These are phyloP conservation scores for Conistra vaccinii DNA, from an alignment of 2,888 invertebrate genomes.

Conservation along the genomic window DNA sequence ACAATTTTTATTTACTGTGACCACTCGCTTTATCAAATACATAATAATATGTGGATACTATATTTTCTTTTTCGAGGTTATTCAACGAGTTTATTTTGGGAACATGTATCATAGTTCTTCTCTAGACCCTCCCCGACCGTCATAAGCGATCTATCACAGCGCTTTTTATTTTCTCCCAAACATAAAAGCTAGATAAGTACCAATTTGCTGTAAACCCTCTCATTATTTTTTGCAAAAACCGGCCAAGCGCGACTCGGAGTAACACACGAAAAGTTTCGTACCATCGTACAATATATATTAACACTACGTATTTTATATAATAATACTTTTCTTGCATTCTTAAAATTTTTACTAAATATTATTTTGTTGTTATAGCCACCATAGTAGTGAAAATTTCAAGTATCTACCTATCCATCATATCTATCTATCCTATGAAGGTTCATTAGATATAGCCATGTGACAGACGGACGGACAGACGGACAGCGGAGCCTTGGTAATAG, in stretches of 20 bases:
- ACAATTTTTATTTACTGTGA: background rate
- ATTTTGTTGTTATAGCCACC: no score
- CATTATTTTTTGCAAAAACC: slow-evolving; percentile 49
- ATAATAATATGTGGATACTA: no score
- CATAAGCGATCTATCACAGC: slow-evolving; percentile 44
- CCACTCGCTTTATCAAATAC: background rate
- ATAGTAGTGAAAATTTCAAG: no score
- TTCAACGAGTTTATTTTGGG: background rate
- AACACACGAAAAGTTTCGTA: no score
- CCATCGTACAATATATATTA: no score
- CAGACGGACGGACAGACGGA: background rate
- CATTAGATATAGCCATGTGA: no score
- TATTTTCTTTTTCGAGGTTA: background rate
- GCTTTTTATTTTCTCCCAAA: slow-evolving; percentile 35
- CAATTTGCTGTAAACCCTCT: slow-evolving; percentile 51
- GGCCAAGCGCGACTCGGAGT: no score
- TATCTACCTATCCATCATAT: no score
- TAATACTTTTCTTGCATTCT: no score
- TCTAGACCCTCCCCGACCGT: slow-evolving; percentile 5
- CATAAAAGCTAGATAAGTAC: slow-evolving; percentile 47
- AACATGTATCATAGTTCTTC: slow-evolving; percentile 7
- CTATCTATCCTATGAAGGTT: no score
- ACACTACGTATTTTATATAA: no score
- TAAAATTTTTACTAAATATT: no score
- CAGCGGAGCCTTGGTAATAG: background rate